These are phyloP conservation scores for Dioctria linearis DNA, from an alignment of 2,888 invertebrate species.

Conservation along the genomic window DNA sequence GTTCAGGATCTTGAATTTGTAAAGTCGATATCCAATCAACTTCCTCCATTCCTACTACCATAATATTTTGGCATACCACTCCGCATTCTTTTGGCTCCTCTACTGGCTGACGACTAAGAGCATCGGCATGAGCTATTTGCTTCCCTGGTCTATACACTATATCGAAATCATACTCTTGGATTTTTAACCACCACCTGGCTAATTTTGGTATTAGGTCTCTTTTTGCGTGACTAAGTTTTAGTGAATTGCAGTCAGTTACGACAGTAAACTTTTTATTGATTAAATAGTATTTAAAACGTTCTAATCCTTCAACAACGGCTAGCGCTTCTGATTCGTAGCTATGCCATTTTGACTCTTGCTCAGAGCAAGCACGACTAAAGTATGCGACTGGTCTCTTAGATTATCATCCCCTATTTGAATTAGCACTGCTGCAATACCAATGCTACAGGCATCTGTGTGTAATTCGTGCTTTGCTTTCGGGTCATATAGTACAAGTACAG, in stretches of 20 bases:
- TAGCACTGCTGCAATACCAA: conserved; percentile 12
- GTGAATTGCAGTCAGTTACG: background rate
- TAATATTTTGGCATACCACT: background rate
- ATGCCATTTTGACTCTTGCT: background rate
- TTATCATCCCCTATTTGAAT: background rate
- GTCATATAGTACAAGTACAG: conserved; percentile 4
- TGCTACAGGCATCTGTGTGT: conserved; percentile 16
- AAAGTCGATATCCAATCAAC: background rate
- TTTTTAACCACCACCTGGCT: conserved; percentile 60
- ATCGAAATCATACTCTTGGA: background rate
- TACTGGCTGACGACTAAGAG: background rate
- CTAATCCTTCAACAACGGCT: too few relatives aligned
- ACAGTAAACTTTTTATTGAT: background rate
- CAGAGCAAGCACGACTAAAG: conserved; percentile 24
- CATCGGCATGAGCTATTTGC: background rate
- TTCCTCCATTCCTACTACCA: background rate
- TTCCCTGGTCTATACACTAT: background rate
- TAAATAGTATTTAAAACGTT: background rate
- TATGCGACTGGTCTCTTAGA: conserved; percentile 2
- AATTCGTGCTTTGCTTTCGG: background rate
- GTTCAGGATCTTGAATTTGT: background rate
- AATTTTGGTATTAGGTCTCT: conserved; percentile 61
- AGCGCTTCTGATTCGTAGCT: conserved; percentile 1
- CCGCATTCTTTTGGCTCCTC: background rate
- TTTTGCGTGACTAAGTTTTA: background rate